phyloP scores from a whole-genome alignment of 2,113 vertebrate genomes.

The Hemiscyllium ocellatum region DNA sequence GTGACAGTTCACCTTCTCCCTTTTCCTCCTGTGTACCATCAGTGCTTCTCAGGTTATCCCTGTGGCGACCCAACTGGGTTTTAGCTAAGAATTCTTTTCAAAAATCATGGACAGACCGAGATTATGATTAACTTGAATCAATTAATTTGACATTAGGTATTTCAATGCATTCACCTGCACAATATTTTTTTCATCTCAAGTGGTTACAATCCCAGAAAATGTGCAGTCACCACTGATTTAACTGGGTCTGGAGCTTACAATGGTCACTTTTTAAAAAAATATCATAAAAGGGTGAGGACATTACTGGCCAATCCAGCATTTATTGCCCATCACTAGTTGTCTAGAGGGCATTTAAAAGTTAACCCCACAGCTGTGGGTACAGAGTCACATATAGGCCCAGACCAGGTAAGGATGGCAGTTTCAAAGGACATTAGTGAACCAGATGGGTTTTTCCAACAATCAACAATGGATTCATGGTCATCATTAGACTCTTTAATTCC shows the following conservation, averaged over 20 bases:
- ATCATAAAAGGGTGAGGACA: too few relatives aligned
- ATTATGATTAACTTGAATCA: background rate
- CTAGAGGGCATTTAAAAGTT: too few relatives aligned
- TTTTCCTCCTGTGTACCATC: background rate
- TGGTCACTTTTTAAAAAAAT: background rate
- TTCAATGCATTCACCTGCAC: background rate
- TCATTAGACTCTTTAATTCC: too few relatives aligned
- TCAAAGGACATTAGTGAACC: too few relatives aligned
- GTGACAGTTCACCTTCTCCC: background rate
- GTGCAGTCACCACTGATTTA: background rate
- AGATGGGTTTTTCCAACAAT: too few relatives aligned
- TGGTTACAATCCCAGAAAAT: background rate
- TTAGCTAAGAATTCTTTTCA: background rate
- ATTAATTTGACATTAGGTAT: background rate
- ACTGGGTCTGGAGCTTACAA: background rate
- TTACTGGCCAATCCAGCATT: too few relatives aligned
- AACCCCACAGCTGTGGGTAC: too few relatives aligned
- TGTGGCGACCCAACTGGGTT: background rate
- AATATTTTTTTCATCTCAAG: background rate
- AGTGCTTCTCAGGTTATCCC: background rate
- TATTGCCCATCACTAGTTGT: too few relatives aligned
- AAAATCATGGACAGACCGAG: background rate
- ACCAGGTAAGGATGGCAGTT: too few relatives aligned
- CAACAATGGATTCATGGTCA: too few relatives aligned
- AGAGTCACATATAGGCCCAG: too few relatives aligned